These are phyloP conservation scores for Choristoneura rosaceana DNA, from an alignment of 2,888 invertebrate genomes.

Conservation along the genomic window DNA sequence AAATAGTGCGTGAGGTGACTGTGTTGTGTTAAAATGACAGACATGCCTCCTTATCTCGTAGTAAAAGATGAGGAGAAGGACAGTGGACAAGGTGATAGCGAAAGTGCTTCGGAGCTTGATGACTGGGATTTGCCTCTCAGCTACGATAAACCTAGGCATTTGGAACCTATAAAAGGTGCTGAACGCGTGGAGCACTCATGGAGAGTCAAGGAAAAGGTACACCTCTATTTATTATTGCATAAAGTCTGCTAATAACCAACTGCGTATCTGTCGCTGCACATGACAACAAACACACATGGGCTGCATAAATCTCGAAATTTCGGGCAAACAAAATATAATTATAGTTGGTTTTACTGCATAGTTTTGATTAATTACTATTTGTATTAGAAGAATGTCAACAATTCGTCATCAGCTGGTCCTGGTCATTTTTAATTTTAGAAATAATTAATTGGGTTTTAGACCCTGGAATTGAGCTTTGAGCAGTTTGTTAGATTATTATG, in stretches of 20 bases:
- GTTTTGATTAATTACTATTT: not conserved
- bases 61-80: constrained; percentile 78
- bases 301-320: constrained; percentile 10
- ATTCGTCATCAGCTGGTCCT: not conserved
- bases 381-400: not conserved
- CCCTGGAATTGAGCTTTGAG: not conserved
- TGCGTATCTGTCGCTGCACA: constrained; percentile 59
- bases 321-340: constrained; percentile 17
- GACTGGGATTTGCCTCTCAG: constrained; percentile 90
- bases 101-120: constrained; percentile 76
- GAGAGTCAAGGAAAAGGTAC: constrained; percentile 96
- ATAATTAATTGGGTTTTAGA: not conserved
- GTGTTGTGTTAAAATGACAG: constrained; percentile 80
- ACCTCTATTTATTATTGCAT: constrained; percentile 46
- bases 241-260: constrained; percentile 50
- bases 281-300: constrained; percentile 80
- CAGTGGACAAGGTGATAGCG: constrained; percentile 74
- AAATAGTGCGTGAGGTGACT: constrained; percentile 30
- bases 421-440: not conserved
- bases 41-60: constrained; percentile 82
- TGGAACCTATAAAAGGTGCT: constrained; percentile 75
- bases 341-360: constrained; percentile 3
- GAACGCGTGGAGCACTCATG: constrained; percentile 93
- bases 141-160: constrained; percentile 88
- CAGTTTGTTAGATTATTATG: no score